Evolutionary conservation across 2,113 vertebrate genomes (phyloP), one percentile per base, ranked within the genome.

Genomic region (Oreochromis niloticus): DNA sequence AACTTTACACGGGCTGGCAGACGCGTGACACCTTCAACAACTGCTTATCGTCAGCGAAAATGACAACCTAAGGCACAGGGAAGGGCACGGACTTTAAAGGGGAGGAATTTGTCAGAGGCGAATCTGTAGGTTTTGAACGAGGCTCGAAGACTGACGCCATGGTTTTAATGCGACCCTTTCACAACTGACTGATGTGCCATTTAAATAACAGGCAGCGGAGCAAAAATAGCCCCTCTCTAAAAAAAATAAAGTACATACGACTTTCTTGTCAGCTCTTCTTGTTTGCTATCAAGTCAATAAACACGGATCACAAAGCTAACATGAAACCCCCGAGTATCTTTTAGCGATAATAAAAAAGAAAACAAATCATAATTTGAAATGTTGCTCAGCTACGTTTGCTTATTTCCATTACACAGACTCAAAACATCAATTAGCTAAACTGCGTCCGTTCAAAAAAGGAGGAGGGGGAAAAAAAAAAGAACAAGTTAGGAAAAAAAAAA

Each of bases 41-140:
- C 93, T 91, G 93, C 92, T 94, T 92, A 91, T 87, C 83, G 85
- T 94, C 94, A 93, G 94, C 91, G 22, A 90, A 93, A 94, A 94
- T 93, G 93, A 95, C 94, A 93, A 93, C 86, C 10, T 27, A 63
- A 87, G 57, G 84, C 84, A 55, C 14, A 7, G 46, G 56, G 50
- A 68, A 87, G 90, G 91, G 89, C 91, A 81, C 1, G 27, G 13
- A 82, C 84, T 89, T 85, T 61, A 78, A 86, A 85, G 32, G 27
- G 48, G 46, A 6, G 56, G 82, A 19, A 19, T 86, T 48, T 61
- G 83, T 79, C 59, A 85, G 71, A 88, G 24, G 61, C 54, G 19
- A 16, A 84, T 85, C 68, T 90, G 66, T 24, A 6, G 22, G 32
- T 75, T 89, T 83, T 50, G 56, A 87, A 85, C n/a, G 34, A 81